phyloP scores from a whole-genome alignment of 2,113 vertebrate species.

The Engystomops pustulosus region DNA sequence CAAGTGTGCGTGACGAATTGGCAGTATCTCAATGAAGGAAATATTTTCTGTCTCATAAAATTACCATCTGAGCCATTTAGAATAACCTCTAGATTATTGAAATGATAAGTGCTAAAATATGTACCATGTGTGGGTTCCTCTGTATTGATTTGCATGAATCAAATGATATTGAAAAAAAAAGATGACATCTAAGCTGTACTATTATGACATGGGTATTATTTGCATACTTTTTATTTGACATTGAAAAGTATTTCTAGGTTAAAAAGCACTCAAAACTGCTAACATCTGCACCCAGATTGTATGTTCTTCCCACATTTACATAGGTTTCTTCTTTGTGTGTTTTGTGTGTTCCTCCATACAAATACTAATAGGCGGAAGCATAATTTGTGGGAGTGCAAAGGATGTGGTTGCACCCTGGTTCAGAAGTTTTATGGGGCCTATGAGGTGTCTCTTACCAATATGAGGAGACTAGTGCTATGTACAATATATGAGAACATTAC shows the following conservation, averaged over 20 bases:
- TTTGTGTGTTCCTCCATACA: too few species aligned
- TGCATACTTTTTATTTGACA: conserved; percentile 49
- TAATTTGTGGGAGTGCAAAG: too few species aligned
- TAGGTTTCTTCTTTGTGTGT: neutral
- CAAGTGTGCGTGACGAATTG: conserved; percentile 36
- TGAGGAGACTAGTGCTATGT: too few species aligned
- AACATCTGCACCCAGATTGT: conserved; percentile 58
- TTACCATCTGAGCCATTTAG: conserved; percentile 9
- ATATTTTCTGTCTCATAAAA: conserved; percentile 43
- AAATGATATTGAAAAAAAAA: conserved; percentile 4
- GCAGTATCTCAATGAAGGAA: conserved; percentile 43
- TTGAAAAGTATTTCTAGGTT: conserved; percentile 10
- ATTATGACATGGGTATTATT: neutral
- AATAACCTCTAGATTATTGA: conserved; percentile 42
- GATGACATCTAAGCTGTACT: neutral
- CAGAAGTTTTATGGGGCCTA: too few species aligned
- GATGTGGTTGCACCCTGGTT: too few species aligned
- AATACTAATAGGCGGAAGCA: too few species aligned
- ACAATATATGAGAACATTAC: too few species aligned
- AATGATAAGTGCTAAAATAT: conserved; percentile 33
- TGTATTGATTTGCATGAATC: neutral
- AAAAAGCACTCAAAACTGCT: neutral
- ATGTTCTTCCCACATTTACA: neutral
- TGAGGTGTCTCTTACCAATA: too few species aligned
- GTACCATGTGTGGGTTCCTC: neutral